Base-by-base conservation (phyloP, 2,888 invertebrate genomes). In the Disparrhopalites patrizii region DNA sequence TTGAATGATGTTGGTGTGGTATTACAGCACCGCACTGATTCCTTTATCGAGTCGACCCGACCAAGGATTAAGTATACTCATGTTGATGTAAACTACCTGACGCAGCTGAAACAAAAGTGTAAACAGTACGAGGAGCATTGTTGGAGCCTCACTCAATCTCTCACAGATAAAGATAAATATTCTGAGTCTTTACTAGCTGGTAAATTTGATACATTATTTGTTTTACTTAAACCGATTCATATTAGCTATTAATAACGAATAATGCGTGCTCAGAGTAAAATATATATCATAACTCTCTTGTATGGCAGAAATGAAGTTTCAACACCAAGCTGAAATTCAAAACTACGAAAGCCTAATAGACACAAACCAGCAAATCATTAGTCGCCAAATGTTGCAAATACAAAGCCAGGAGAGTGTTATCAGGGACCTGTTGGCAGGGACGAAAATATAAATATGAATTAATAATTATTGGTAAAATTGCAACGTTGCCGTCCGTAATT, bases 221-320 rank as follows among this genome's bases (percentile, higher is more conserved):
- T n/a, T 36, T 36, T 7, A 36, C 36, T 36, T 15, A 36, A 36
- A 36, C 36, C 36, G 15, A 10, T 36, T 36, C 36, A 15, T 10
- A 36, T n/a, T n/a, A n/a, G n/a, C n/a, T n/a, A n/a, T 36, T 36
- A 36, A 36, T 36, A 36, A 7, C 36, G 15, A 10, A 15, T 15
- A 36, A 36, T 36, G 15, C 15, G 7, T 36, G 15, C 36, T 10
- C 15, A 36, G n/a, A n/a, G n/a, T n/a, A n/a, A n/a, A n/a, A n/a
- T n/a, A n/a, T n/a, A n/a, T n/a, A n/a, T n/a, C n/a, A n/a, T n/a
- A n/a, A n/a, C n/a, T n/a, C n/a, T n/a, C n/a, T n/a, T n/a, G n/a
- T n/a, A n/a, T n/a, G n/a, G 20, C 74, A 84, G 85, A 81, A 77
- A 81, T 81, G 69, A 83, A 83, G 79, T 81, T 82, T 64, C 83